Percentiles rank a stretch among this genome's conserved stretches.
Evolutionary conservation across 2,113 vertebrate species (phyloP).

Genomic region (Lepidothrix coronata): DNA sequence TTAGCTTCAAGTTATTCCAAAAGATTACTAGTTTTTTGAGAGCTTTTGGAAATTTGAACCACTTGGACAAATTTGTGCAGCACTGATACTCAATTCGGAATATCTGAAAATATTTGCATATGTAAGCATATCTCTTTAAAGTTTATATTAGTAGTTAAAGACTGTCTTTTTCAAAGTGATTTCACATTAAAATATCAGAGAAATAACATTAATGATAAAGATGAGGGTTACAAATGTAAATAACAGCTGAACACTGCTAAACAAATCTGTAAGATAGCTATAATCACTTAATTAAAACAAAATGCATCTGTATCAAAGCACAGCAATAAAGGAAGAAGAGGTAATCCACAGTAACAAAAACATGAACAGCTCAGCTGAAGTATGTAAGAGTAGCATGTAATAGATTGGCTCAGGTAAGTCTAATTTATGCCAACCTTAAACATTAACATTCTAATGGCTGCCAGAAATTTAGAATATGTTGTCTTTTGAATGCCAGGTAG

Average conservation of each 20-base stretch:
- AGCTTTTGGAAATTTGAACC: conserved; percentile 27
- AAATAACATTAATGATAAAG: conserved; percentile 54
- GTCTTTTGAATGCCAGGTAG: conserved; percentile 47
- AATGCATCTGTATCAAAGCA: conserved; percentile 34
- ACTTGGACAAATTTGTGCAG: conserved; percentile 46
- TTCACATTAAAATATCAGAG: conserved; percentile 41
- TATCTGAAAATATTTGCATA: conserved; percentile 40
- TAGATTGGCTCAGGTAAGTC: conserved; percentile 39
- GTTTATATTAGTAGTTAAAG: conserved; percentile 29
- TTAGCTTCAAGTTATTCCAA: background rate
- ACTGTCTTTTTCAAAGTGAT: conserved; percentile 10
- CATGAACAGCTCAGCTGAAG: conserved; percentile 29
- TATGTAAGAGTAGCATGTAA: conserved; percentile 37
- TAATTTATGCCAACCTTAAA: conserved; percentile 52
- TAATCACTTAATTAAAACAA: conserved; percentile 68
- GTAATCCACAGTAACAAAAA: conserved; percentile 42
- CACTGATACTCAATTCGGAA: background rate
- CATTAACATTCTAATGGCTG: conserved; percentile 7
- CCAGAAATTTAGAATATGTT: conserved; percentile 57
- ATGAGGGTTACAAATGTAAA: conserved; percentile 62
- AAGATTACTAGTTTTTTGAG: conserved; percentile 9
- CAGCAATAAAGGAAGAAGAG: conserved; percentile 41
- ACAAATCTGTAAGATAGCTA: conserved; percentile 41
- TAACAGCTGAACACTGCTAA: conserved; percentile 54
- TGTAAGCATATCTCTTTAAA: conserved; percentile 23